Evolutionary conservation across 2,113 vertebrate genomes (phyloP).

Genomic region (Eurystomus gularis): DNA sequence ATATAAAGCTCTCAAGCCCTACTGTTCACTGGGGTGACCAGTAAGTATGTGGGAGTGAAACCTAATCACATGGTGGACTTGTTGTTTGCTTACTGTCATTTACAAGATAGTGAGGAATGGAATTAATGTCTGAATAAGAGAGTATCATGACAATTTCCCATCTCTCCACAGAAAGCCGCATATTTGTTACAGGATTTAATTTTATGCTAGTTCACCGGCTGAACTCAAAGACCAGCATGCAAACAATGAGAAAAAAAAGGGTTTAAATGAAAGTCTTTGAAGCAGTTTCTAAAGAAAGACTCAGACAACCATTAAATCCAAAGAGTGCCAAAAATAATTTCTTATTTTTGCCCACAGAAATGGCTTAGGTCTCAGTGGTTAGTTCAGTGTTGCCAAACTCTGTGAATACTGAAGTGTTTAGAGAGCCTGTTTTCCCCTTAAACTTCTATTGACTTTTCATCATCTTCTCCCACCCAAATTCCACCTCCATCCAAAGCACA

Average conservation of each 20-base stretch:
- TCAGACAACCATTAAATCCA: background rate
- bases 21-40: background rate
- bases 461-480: background rate
- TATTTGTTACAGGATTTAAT: background rate
- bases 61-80: background rate
- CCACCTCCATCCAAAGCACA: background rate
- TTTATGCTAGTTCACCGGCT: background rate
- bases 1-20: background rate
- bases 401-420: background rate
- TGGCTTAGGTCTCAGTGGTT: background rate
- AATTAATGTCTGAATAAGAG: background rate
- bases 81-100: background rate
- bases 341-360: background rate
- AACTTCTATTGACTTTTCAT: constrained; percentile 15
- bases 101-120: background rate
- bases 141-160: background rate
- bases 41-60: background rate
- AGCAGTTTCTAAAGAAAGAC: background rate
- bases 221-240: background rate
- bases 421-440: background rate
- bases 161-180: background rate
- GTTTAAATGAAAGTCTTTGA: constrained; percentile 35
- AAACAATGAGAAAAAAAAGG: background rate
- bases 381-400: background rate
- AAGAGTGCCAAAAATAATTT: background rate